Conservation (phyloP, 1,140 invertebrate species). For the Drosophila erecta region DNA sequence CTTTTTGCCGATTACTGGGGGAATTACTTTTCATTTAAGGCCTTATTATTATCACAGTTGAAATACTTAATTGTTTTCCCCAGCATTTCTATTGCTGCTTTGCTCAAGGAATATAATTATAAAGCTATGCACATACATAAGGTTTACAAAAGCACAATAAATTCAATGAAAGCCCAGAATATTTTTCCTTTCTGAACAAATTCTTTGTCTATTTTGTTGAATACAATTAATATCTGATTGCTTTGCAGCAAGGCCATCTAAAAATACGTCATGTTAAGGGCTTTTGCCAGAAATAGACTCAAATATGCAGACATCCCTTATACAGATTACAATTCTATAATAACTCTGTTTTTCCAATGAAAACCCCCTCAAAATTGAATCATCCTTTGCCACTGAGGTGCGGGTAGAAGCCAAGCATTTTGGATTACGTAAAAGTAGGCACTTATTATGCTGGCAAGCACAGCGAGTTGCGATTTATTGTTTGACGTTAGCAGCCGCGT, state of each 20-base stretch:
- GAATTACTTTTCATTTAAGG: neutral
- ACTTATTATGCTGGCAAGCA: conserved; percentile 82
- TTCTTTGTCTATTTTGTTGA: too few relatives aligned
- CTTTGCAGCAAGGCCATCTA: neutral
- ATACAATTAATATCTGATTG: neutral
- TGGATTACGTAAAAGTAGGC: conserved; percentile 77
- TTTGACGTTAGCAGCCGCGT: conserved; percentile 72
- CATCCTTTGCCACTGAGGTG: conserved; percentile 23
- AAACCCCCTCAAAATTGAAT: conserved; percentile 16
- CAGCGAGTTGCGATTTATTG: conserved; percentile 80
- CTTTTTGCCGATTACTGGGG: neutral
- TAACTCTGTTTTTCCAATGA: conserved; percentile 16
- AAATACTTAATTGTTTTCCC: neutral
- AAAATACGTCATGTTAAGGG: neutral
- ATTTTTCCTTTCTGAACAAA: too few relatives aligned
- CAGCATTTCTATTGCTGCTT: neutral
- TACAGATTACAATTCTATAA: conserved; percentile 1
- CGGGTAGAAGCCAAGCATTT: conserved; percentile 40
- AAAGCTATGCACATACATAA: too few relatives aligned
- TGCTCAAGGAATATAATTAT: too few relatives aligned
- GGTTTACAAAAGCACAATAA: too few relatives aligned
- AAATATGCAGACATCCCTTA: neutral
- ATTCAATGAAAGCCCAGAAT: too few relatives aligned
- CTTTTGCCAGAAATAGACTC: neutral
- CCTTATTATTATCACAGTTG: neutral